These are phyloP conservation scores for Macrotis lagotis DNA, from an alignment of 2,113 vertebrate species.

Conservation along the genomic window DNA sequence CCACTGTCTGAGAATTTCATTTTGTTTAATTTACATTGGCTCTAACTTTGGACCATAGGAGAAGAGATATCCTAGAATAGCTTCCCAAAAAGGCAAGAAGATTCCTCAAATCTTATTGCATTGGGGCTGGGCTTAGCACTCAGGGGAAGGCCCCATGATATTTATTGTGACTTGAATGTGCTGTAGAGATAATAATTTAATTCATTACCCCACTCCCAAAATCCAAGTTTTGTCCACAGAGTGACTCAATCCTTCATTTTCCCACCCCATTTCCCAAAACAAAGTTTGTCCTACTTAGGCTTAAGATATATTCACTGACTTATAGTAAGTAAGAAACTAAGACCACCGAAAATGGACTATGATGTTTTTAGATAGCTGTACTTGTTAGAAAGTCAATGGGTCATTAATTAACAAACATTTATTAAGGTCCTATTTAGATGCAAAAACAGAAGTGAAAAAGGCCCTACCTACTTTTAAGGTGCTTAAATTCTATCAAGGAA, in stretches of 20 bases:
- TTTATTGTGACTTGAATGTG: background rate
- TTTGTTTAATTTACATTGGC: background rate
- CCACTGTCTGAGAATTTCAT: background rate
- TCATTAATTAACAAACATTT: background rate
- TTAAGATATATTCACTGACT: background rate
- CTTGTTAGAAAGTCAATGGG: background rate
- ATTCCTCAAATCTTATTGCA: background rate
- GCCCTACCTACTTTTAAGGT: background rate
- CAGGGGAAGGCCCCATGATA: background rate
- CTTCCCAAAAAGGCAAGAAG: slow-evolving; percentile 32
- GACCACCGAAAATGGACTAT: background rate
- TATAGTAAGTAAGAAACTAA: background rate
- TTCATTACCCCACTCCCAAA: slow-evolving; percentile 30
- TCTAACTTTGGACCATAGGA: background rate
- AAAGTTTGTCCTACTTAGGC: slow-evolving; percentile 32
- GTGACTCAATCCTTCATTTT: slow-evolving; percentile 15
- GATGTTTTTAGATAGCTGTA: background rate
- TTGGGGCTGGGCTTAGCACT: background rate
- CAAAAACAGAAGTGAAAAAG: background rate
- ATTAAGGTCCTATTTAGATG: background rate
- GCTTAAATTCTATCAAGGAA: background rate
- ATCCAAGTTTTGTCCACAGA: background rate
- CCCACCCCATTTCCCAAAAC: background rate
- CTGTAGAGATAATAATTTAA: slow-evolving; percentile 25
- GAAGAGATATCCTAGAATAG: background rate